A percentile compares a stretch with the other conserved stretches of the same genome.
Conservation (phyloP, 2,888 invertebrate genomes). For the Pedicia rivosa region DNA sequence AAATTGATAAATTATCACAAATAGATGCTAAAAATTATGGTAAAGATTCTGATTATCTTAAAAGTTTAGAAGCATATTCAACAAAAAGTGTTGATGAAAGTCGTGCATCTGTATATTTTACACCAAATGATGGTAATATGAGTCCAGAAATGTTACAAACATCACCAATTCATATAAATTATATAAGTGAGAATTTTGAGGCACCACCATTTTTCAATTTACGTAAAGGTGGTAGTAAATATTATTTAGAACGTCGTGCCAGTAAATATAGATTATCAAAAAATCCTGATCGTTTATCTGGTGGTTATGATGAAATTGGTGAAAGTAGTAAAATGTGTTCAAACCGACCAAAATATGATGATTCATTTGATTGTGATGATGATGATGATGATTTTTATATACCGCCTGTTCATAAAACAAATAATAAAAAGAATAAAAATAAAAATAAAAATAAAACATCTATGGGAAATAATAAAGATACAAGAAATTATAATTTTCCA, state of each 20-base stretch:
- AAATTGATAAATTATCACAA: constrained; percentile 19
- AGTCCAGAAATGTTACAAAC: constrained; percentile 32
- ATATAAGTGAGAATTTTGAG: constrained; percentile 26
- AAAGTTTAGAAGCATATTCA: constrained; percentile 11
- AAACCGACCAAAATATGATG: background rate
- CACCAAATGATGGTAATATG: constrained; percentile 56
- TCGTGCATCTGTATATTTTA: constrained; percentile 62
- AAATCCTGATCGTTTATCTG: constrained; percentile 1
- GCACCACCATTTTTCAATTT: constrained; percentile 11
- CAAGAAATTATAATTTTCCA: background rate
- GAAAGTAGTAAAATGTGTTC: too few relatives aligned
- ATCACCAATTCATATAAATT: constrained; percentile 36
- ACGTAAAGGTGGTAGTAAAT: background rate
- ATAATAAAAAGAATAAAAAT: too few relatives aligned
- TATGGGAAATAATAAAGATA: too few relatives aligned
- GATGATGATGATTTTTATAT: too few relatives aligned
- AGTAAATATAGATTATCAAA: too few relatives aligned
- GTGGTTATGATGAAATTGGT: background rate
- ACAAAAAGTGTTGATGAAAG: constrained; percentile 33
- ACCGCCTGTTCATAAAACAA: too few relatives aligned
- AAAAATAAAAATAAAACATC: background rate
- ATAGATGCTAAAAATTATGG: constrained; percentile 13
- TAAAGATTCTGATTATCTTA: background rate
- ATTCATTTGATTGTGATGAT: background rate
- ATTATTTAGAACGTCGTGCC: constrained; percentile 1